A percentile compares a stretch with the other conserved stretches of the same genome.
Conservation (phyloP, 2,888 invertebrate genomes). For the Tuta absoluta region DNA sequence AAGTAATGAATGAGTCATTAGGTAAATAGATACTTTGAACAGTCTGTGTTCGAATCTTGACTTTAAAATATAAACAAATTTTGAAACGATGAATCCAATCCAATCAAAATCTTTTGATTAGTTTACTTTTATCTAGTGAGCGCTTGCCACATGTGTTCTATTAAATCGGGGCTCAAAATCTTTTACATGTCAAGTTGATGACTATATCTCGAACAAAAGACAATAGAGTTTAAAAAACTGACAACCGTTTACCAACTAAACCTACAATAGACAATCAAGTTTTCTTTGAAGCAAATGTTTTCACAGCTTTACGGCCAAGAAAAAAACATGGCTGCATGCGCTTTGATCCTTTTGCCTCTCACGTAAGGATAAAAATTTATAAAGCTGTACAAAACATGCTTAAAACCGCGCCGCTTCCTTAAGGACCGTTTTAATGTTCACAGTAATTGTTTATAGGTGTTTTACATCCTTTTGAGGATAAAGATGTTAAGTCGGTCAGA, state of each 20-base stretch:
- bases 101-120: no score
- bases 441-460: constrained; percentile 32
- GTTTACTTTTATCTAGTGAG: neutral
- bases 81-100: no score
- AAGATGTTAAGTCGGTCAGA: constrained; percentile 25
- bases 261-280: constrained; percentile 12
- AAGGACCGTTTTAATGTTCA: constrained; percentile 35
- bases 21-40: neutral
- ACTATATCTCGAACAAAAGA: neutral
- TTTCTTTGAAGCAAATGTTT: constrained; percentile 26
- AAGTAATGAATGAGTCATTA: constrained; percentile 9
- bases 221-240: neutral
- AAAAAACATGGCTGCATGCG: neutral
- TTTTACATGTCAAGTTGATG: neutral
- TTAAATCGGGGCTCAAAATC: neutral
- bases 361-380: no score
- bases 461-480: constrained; percentile 28
- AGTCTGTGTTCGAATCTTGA: neutral
- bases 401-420: constrained; percentile 31
- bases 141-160: neutral
- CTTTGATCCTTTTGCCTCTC: no score
- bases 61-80: no score
- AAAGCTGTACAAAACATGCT: constrained; percentile 27
- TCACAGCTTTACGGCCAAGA: constrained; percentile 29
- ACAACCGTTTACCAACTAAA: constrained; percentile 5